Percentiles rank a stretch among this genome's conserved stretches.
These are phyloP conservation scores for Momotus momota DNA, from an alignment of 2,797 vertebrate genomes.

Conservation along the genomic window DNA sequence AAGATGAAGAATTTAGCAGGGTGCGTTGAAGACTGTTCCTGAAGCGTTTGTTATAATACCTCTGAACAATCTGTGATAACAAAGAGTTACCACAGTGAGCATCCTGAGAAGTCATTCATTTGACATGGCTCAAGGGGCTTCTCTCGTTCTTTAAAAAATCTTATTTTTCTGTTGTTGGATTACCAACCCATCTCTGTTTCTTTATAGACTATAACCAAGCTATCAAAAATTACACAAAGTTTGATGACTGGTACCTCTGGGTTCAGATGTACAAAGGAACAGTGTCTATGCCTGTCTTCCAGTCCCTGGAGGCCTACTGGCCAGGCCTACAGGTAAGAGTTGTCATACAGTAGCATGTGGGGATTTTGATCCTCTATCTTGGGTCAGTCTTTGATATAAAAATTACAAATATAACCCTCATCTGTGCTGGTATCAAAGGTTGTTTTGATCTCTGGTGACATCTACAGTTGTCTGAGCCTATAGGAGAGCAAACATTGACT, in stretches of 20 bases:
- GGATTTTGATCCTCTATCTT: neutral
- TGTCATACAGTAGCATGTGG: neutral
- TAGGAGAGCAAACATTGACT: neutral
- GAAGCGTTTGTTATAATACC: neutral
- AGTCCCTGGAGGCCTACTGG: slow-evolving; percentile 97
- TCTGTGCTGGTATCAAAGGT: neutral
- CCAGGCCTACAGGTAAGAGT: slow-evolving; percentile 92
- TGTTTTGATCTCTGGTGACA: neutral
- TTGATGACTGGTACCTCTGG: slow-evolving; percentile 99
- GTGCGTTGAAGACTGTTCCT: neutral
- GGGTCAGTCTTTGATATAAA: neutral
- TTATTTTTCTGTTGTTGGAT: neutral
- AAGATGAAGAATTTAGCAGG: neutral
- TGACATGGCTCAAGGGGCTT: neutral
- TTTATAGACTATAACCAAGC: slow-evolving; percentile 90
- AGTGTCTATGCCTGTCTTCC: slow-evolving; percentile 96
- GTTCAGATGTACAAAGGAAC: slow-evolving; percentile 99
- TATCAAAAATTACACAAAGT: slow-evolving; percentile 95
- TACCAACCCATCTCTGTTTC: neutral
- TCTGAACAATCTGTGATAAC: neutral
- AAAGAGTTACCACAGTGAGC: neutral
- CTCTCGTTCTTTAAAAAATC: neutral
- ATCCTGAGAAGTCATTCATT: neutral
- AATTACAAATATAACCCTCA: neutral
- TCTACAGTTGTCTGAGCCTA: neutral